Base-by-base conservation (phyloP, 2,797 vertebrate genomes). In the Silurus aristotelis region DNA sequence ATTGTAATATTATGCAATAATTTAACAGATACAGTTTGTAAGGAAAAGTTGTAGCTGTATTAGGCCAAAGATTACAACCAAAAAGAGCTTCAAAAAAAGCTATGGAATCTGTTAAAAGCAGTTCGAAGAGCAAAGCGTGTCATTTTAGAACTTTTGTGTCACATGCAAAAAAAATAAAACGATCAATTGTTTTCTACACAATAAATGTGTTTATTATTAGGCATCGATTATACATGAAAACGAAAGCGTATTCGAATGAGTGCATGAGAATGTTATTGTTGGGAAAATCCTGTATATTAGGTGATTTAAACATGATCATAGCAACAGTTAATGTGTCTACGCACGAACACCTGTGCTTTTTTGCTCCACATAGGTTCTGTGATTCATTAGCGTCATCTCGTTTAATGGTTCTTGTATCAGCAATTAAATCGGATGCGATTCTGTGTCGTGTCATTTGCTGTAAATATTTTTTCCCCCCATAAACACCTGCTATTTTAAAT, bases 401-500 rank as follows among this genome's bases (percentile, higher is more conserved):
- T 71, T 68, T 48, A 55, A 31, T 68, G 64, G 63, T 66, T 77
- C 64, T 48, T 70, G 85, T 77, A 17, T 52, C 25, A 20, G 38
- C 70, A 78, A 86, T 83, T 78, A 86, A 83, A 78, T 8, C 72
- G 63, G 73, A 83, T 64, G 25, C 14, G 63, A 31, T 48, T 68
- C 19, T 52, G 79, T 82, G 20, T 68, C 38, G 17, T 17, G 56
- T 61, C 60, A 64, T 46, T 46, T 7, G 27, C 75, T 31, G 25
- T 20, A 31, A 55, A 58, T 48, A 15, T 64, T 46, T 63, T 79
- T 48, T 22, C 43, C 46, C 76, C 46, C 68, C 73, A 71, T 61
- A 70, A 82, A 78, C 80, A 82, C 72, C 80, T 70, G 85, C 84
- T 78, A 72, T 58, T 76, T 75, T 43, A 43, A 82, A 60, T 27